A percentile compares a stretch with the other conserved stretches of the same genome.
Conservation (phyloP, 2,888 invertebrate genomes). For the Leucania comma region DNA sequence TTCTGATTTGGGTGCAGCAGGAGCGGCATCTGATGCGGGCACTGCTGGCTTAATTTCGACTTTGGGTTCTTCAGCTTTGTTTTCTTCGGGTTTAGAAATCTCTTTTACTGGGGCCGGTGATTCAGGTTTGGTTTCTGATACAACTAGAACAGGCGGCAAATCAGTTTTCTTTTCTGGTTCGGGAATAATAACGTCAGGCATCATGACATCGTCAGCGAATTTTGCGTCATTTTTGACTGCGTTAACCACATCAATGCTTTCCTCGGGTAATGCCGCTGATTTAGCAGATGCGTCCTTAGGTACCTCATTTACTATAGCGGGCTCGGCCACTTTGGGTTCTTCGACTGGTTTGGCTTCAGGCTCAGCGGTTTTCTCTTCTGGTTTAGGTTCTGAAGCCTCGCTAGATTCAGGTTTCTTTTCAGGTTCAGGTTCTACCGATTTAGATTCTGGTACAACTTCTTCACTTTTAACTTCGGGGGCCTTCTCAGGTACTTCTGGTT, state of each 20-base stretch:
- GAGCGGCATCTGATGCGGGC: constrained; percentile 28
- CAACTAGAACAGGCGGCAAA: constrained; percentile 77
- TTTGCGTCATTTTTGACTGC: constrained; percentile 78
- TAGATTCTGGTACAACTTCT: constrained; percentile 61
- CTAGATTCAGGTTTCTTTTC: constrained; percentile 74
- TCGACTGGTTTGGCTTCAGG: constrained; percentile 63
- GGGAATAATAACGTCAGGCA: constrained; percentile 75
- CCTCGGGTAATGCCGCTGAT: constrained; percentile 70
- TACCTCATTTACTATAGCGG: constrained; percentile 78
- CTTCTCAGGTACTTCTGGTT: constrained; percentile 42
- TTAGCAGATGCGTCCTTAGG: constrained; percentile 73
- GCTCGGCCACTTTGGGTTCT: constrained; percentile 71
- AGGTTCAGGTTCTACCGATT: constrained; percentile 60
- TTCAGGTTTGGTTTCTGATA: constrained; percentile 73
- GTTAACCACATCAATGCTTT: constrained; percentile 78
- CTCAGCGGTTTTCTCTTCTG: constrained; percentile 67
- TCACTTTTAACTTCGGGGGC: constrained; percentile 25
- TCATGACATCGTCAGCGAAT: constrained; percentile 81
- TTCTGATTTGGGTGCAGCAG: constrained; percentile 50
- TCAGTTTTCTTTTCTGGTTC: constrained; percentile 79
- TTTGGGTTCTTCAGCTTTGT: constrained; percentile 48
- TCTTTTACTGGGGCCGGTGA: constrained; percentile 56
- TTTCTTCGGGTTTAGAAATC: constrained; percentile 53
- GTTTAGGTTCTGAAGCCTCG: constrained; percentile 69
- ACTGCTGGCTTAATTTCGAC: constrained; percentile 64